Percentiles rank a stretch among this genome's conserved stretches.
Evolutionary conservation across 1,140 invertebrate genomes (phyloP).

Genomic region (Dufourea novaeangliae): DNA sequence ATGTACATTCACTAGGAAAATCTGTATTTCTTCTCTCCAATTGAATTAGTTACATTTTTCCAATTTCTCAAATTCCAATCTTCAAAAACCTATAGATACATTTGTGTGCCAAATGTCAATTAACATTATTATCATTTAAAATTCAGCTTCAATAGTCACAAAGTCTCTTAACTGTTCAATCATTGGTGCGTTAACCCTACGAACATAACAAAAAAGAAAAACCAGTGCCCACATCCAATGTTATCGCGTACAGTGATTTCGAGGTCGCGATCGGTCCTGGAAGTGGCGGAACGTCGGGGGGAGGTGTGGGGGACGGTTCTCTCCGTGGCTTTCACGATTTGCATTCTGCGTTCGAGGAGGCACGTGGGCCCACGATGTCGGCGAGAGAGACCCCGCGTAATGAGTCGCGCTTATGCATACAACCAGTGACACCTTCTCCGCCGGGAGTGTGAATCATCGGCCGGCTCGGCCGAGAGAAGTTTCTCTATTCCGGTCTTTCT

Average conservation of each 20-base stretch:
- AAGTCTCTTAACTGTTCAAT: too few relatives aligned
- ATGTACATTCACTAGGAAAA: too few relatives aligned
- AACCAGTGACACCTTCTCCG: constrained; percentile 75
- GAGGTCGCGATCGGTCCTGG: constrained; percentile 28
- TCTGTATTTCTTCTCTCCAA: too few relatives aligned
- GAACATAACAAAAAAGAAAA: too few relatives aligned
- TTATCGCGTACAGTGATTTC: constrained; percentile 25
- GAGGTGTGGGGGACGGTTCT: too few relatives aligned
- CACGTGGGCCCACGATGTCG: constrained; percentile 64
- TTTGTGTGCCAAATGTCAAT: too few relatives aligned
- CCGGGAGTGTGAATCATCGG: constrained; percentile 73
- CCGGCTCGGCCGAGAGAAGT: constrained; percentile 65
- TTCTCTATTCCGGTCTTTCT: constrained; percentile 52
- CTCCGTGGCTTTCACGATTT: constrained; percentile 51
- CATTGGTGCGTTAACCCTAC: too few relatives aligned
- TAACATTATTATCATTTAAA: too few relatives aligned
- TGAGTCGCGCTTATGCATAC: constrained; percentile 76
- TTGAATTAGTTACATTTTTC: too few relatives aligned
- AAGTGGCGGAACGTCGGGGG: neutral
- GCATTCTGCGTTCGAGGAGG: constrained; percentile 57
- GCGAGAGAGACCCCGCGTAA: constrained; percentile 66
- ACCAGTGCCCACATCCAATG: neutral
- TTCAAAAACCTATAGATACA: too few relatives aligned
- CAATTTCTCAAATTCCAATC: too few relatives aligned
- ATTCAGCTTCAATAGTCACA: too few relatives aligned